Evolutionary conservation across 1,140 invertebrate genomes (phyloP), one percentile per base, ranked within the genome.

Genomic region (Tetramorium simillimum): DNA sequence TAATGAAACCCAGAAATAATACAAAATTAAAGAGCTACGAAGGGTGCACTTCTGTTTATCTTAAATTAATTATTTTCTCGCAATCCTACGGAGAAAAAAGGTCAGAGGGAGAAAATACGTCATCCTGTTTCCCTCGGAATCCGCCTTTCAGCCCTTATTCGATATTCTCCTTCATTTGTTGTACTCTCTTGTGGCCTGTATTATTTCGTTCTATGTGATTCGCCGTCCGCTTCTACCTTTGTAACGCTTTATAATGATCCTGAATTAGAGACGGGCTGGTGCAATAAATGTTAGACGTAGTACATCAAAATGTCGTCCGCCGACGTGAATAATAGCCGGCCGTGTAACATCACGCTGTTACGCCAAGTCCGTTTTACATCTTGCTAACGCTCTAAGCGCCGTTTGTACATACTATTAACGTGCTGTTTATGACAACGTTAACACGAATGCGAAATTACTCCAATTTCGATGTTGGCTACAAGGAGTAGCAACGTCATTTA

Each of bases 361-460:
- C 80, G 24, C 40, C 40, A 84, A 75, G 51, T 84, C 69, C 53
- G 69, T 75, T 84, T 73, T 75, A 46, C 67, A 82, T 82, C 78
- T 82, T 82, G 78, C 67, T 82, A 73, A 82, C 51, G 67, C 40
- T 43, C 24, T 82, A 60, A 75, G 69, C 56, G 80, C 37, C 53
- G 28, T 37, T 84, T 37, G 37, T 70, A 46, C 53, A 60, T 33
- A 37, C n/a, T 73, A 73, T 82, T 84, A 84, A 84, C n/a, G n/a
- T 43, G 24, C 12, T 84, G 56, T 84, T 84, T 75, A 75, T 60
- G 53, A 21, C 21, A 56, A 60, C 43, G 56, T 73, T 70, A 81
- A 70, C 65, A 56, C 37, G 40, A 46, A 62, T n/a, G 53, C 53
- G 14, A 75, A 60, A 73, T 60, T 70, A 46, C 37, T 73, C 40